Percentiles rank a stretch among this genome's conserved stretches.
phyloP scores from a whole-genome alignment of 2,888 invertebrate genomes.

The Cosmopolites sordidus region DNA sequence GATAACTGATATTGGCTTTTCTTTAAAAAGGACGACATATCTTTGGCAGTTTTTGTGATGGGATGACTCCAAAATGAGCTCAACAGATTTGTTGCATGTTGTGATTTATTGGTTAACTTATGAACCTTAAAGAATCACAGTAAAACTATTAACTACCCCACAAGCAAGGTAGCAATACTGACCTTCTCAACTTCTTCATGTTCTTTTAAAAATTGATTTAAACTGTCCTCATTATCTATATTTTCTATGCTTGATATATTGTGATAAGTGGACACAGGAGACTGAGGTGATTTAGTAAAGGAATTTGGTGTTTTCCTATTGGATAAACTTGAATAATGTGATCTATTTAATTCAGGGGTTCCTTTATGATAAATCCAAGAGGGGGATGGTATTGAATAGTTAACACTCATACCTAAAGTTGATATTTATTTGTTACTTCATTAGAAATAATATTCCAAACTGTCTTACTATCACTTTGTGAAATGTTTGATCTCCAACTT shows the following conservation, averaged over 20 bases:
- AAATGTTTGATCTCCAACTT: slow-evolving; percentile 45
- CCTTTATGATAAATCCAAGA: slow-evolving; percentile 46
- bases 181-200: slow-evolving; percentile 42
- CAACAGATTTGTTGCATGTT: slow-evolving; percentile 50
- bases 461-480: slow-evolving; percentile 41
- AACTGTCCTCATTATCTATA: slow-evolving; percentile 51
- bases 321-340: neutral
- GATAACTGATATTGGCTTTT: slow-evolving; percentile 57
- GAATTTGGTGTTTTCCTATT: slow-evolving; percentile 3
- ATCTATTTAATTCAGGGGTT: slow-evolving; percentile 26
- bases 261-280: slow-evolving; percentile 36
- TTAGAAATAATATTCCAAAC: too few relatives aligned
- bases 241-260: slow-evolving; percentile 42
- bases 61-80: slow-evolving; percentile 57
- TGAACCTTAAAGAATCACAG: too few relatives aligned
- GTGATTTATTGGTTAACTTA: slow-evolving; percentile 38
- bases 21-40: slow-evolving; percentile 51
- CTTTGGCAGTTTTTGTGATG: slow-evolving; percentile 49
- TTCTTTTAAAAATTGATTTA: slow-evolving; percentile 50
- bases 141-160: too few relatives aligned
- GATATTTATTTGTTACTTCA: neutral
- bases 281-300: slow-evolving; percentile 20
- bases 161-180: neutral
- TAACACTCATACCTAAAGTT: slow-evolving; percentile 34
- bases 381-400: slow-evolving; percentile 40